Conservation (phyloP, 1,140 invertebrate genomes). For the Drosophila baimaii region DNA sequence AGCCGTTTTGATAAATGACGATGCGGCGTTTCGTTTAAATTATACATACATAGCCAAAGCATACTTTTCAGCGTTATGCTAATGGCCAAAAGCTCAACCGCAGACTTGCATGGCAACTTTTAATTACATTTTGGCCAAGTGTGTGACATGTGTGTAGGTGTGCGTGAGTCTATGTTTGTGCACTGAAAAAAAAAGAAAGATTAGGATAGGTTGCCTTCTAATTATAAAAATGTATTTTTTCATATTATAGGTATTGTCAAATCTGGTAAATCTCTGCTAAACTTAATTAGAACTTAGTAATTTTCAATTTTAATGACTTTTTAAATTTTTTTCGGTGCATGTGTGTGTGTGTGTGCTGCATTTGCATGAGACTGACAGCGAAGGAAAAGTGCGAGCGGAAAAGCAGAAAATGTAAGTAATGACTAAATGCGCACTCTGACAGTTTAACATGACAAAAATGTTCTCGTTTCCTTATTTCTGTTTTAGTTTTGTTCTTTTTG, state of each 20-base stretch:
- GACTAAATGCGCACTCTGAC: slow-evolving; percentile 82
- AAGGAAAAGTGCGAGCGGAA: slow-evolving; percentile 28
- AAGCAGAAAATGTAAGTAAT: slow-evolving; percentile 73
- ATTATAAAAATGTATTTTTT: no score
- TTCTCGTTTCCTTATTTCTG: slow-evolving; percentile 69
- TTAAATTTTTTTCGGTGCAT: neutral
- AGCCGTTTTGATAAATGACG: slow-evolving; percentile 75
- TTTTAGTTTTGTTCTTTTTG: slow-evolving; percentile 52
- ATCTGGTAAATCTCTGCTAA: no score
- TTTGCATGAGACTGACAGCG: slow-evolving; percentile 66
- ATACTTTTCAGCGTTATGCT: slow-evolving; percentile 74
- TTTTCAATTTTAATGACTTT: neutral
- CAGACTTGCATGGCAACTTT: slow-evolving; percentile 79
- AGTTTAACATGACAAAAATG: slow-evolving; percentile 82
- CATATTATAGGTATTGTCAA: no score
- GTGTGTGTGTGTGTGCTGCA: slow-evolving; percentile 40
- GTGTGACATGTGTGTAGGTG: slow-evolving; percentile 60
- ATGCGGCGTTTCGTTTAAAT: slow-evolving; percentile 65
- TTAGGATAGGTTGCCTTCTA: no score
- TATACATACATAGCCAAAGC: slow-evolving; percentile 45
- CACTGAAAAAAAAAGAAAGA: neutral
- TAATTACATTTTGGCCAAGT: slow-evolving; percentile 72
- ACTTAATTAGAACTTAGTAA: neutral
- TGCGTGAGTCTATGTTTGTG: neutral
- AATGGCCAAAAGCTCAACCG: slow-evolving; percentile 66